Base-by-base conservation (phyloP, 1,140 invertebrate genomes). In the Batillaria attramentaria region DNA sequence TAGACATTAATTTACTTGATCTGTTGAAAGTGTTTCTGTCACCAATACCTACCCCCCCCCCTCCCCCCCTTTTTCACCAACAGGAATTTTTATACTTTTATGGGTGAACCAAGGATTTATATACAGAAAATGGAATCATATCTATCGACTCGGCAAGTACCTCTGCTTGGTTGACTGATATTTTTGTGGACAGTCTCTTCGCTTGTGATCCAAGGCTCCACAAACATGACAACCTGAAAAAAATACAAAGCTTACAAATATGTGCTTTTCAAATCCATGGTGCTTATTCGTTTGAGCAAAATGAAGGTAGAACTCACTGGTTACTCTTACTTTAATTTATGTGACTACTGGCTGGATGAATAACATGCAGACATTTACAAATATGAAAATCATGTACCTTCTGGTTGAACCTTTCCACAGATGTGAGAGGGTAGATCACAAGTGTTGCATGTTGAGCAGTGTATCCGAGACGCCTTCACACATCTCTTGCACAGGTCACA, bases 171-270 rank as follows among this genome's bases (percentile, higher is more conserved):
- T 13, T 16, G 41, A n/a, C 1, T 8, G 28, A 31, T 70, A 28
- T 46, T 31, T 70, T 42, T 70, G 68, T n/a, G 68, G 68, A 46
- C 68, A 70, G 41, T 70, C 68, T n/a, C 68, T 37, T 8, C 68
- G 68, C 41, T 70, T 70, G 42, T 70, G 68, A 28, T 70, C 68
- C 68, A 70, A 8, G 3, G 41, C 68, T 46, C 68, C 68, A 70
- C 68, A 70, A 6, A 70, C 33, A 18, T 70, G 42, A 42, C 68
- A 70, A 31, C 68, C 68, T 70, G 68, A 5, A 70, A 8, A 69
- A 20, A 41, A 69, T 62, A n/a, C 24, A 31, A 16, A 65, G 37
- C n/a, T n/a, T n/a, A n/a, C n/a, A n/a, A n/a, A n/a, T n/a, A n/a
- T n/a, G n/a, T n/a, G n/a, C n/a, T n/a, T n/a, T n/a, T n/a, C n/a